Conservation (phyloP, 2,797 vertebrate genomes). For the Enteromius mattozi region DNA sequence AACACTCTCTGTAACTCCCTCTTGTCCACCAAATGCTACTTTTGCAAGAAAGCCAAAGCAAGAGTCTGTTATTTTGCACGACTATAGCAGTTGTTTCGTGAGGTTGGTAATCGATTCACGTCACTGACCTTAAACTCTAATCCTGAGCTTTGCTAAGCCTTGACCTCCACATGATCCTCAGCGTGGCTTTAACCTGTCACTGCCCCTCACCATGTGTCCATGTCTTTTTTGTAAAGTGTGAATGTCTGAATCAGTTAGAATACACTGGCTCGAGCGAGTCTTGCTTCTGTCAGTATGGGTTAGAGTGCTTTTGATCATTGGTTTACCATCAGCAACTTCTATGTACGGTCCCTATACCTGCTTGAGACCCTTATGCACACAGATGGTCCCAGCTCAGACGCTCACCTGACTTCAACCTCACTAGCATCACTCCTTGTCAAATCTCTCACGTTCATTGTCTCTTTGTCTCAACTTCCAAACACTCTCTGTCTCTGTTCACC, state of each 20-base stretch:
- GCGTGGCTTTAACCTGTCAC: constrained; percentile 46
- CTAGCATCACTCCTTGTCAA: constrained; percentile 3
- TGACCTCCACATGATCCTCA: constrained; percentile 11
- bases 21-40: background rate
- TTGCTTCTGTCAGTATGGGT: constrained; percentile 26
- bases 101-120: background rate
- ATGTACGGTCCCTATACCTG: background rate
- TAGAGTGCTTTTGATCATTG: constrained; percentile 27
- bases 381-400: background rate
- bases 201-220: constrained; percentile 52
- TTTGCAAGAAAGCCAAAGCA: background rate
- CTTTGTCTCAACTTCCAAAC: constrained; percentile 6
- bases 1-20: background rate
- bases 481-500: constrained; percentile 15
- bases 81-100: background rate
- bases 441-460: background rate
- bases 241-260: constrained; percentile 9
- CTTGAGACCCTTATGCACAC: constrained; percentile 13
- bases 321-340: constrained; percentile 9
- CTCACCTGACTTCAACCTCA: constrained; percentile 29
- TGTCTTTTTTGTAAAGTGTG: constrained; percentile 13
- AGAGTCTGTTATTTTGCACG: background rate
- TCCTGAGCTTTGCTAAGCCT: constrained; percentile 10
- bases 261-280: background rate
- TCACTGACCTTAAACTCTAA: constrained; percentile 19